phyloP scores from a whole-genome alignment of 2,888 invertebrate genomes.

The Alloplasta piceator region DNA sequence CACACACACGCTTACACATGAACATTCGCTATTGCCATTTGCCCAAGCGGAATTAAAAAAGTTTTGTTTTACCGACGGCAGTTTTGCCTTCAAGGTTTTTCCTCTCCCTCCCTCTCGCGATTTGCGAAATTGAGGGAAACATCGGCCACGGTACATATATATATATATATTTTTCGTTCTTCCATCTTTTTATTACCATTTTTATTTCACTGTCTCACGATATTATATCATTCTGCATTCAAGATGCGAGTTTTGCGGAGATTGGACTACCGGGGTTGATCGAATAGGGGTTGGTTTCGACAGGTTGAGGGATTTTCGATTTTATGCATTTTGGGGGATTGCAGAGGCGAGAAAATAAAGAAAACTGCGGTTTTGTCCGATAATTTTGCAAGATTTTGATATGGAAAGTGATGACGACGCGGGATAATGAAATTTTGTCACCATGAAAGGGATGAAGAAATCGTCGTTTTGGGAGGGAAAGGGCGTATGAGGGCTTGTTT shows the following conservation, averaged over 20 bases:
- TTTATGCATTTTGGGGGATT: too few species aligned
- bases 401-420: background rate
- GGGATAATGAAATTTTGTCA: conserved; percentile 11
- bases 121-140: conserved; percentile 56
- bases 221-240: background rate
- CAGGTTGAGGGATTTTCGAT: too few species aligned
- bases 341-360: background rate
- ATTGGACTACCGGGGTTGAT: too few species aligned
- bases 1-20: conserved; percentile 32
- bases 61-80: conserved; percentile 66
- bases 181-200: conserved; percentile 5
- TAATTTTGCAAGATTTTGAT: conserved; percentile 17
- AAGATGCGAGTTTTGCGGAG: too few species aligned
- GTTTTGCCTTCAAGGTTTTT: conserved; percentile 52
- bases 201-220: conserved; percentile 1
- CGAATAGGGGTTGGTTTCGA: too few species aligned
- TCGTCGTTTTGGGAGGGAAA: background rate
- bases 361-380: conserved; percentile 6
- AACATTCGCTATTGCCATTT: conserved; percentile 59
- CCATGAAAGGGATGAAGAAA: background rate
- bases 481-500: background rate
- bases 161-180: background rate
- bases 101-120: conserved; percentile 49
- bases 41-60: conserved; percentile 68
- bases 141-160: background rate